Percentiles rank a stretch among this genome's conserved stretches.
These are phyloP conservation scores for Paguma larvata DNA, from an alignment of 2,797 vertebrate genomes.

Conservation along the genomic window DNA sequence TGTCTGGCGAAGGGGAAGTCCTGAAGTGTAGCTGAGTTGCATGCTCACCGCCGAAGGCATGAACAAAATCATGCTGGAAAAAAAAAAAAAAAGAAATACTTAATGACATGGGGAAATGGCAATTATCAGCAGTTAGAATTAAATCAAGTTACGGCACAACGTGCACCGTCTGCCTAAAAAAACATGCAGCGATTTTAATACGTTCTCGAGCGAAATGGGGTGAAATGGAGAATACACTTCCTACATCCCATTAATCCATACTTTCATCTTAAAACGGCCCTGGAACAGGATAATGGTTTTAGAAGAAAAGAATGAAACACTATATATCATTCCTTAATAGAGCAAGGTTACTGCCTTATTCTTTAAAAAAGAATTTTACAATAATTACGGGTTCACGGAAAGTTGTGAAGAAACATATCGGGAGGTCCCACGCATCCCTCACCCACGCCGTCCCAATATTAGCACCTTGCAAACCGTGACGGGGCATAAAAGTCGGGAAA, in stretches of 20 bases:
- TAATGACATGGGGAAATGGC: neutral
- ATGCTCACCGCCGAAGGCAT: neutral
- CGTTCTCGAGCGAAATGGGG: neutral
- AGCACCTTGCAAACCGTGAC: neutral
- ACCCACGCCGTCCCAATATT: neutral
- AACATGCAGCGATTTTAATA: neutral
- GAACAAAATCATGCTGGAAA: neutral
- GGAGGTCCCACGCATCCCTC: accelerated
- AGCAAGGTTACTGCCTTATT: neutral
- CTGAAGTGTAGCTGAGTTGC: accelerated
- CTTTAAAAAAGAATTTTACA: neutral
- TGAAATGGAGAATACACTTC: neutral
- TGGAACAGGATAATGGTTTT: neutral
- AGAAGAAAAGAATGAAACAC: neutral
- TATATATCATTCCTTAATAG: neutral
- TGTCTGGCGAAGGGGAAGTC: neutral
- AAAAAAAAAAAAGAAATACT: too few relatives aligned
- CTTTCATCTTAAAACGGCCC: neutral
- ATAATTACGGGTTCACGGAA: neutral
- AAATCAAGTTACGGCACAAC: neutral
- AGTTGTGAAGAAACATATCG: neutral
- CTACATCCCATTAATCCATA: neutral
- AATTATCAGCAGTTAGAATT: neutral
- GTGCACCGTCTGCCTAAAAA: neutral
- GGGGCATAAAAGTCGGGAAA: too few relatives aligned